Evolutionary conservation across 1,140 invertebrate species (phyloP).

Genomic region (Drosophila teissieri): DNA sequence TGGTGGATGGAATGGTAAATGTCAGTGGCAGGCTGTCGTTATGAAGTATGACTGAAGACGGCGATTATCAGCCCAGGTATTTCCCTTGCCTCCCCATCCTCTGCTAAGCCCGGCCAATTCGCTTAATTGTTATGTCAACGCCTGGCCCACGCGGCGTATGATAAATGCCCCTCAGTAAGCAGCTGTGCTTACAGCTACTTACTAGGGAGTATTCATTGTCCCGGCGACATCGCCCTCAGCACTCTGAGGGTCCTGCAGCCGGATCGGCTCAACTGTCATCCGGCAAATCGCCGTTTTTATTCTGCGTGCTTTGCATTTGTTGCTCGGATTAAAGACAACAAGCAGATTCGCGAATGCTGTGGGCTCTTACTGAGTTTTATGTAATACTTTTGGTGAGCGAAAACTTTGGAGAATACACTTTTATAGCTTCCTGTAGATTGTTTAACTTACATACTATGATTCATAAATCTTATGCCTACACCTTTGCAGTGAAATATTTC

Average conservation of each 20-base stretch:
- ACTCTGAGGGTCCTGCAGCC: constrained; percentile 7
- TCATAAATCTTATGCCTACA: no score
- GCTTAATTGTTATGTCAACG: constrained; percentile 72
- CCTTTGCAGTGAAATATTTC: no score
- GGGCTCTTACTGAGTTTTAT: background rate
- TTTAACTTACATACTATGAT: background rate
- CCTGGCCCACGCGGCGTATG: constrained; percentile 59
- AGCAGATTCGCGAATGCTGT: background rate
- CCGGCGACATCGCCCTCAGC: constrained; percentile 5
- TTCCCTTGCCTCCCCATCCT: background rate
- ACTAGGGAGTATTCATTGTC: constrained; percentile 40
- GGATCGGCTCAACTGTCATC: constrained; percentile 54
- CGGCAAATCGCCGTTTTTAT: constrained; percentile 46
- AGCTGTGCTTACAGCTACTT: constrained; percentile 52
- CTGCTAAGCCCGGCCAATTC: constrained; percentile 52
- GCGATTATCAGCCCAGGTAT: constrained; percentile 37
- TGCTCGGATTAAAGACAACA: constrained; percentile 1
- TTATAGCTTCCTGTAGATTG: no score
- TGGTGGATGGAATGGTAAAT: background rate
- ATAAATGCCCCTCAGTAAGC: constrained; percentile 52
- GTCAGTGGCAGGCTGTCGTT: constrained; percentile 41
- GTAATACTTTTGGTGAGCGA: no score
- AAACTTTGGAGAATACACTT: no score
- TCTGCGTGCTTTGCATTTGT: constrained; percentile 46
- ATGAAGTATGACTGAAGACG: constrained; percentile 50